Evolutionary conservation across 2,113 vertebrate species (phyloP), one percentile per base, ranked within the genome.

Genomic region (Lasiurus cinereus): DNA sequence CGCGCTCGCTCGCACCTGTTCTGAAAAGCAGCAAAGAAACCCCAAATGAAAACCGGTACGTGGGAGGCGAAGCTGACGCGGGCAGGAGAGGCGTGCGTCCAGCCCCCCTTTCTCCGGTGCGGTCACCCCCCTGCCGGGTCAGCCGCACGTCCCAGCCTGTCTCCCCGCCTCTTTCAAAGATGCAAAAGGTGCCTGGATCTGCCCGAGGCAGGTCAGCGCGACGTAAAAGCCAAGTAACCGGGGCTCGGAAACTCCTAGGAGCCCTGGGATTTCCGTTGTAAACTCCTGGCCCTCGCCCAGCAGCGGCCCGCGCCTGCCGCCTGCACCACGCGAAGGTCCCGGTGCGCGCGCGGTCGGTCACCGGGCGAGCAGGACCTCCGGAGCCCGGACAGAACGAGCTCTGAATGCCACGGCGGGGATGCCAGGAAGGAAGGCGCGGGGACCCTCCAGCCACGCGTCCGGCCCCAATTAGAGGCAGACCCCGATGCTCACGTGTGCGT

Each of bases 321-420:
- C 56, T 9, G 4, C 21, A 24, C 6, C 36, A 14, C 10, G 5
- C 8, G n/a, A 11, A 10, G 0, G n/a, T 13, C 31, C 6, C 1
- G 22, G 39, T 11, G 50, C 31, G 2, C 1, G 2, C 1, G 9
- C 19, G 0, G 31, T 46, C 19, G 0, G 1, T 22, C 3, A 2
- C 29, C 12, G 3, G 2, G 64, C 13, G 16, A 10, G 1, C 2
- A n/a, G 12, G 39, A 69, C 16, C 43, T 43, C 52, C 3, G 31
- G 62, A 52, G 3, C 72, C 39, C 3, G 0, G 14, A 19, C 7
- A 12, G 1, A 3, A 8, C 8, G 2, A 2, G 1, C 21, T 80
- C 8, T 76, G 46, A 12, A 27, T 0, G 6, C 22, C 27, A 0
- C 1, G 3, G 36, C 52, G 54, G 27, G 13, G 33, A 3, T 16